Base-by-base conservation (phyloP, 2,888 invertebrate species). In the Trilocha varians region DNA sequence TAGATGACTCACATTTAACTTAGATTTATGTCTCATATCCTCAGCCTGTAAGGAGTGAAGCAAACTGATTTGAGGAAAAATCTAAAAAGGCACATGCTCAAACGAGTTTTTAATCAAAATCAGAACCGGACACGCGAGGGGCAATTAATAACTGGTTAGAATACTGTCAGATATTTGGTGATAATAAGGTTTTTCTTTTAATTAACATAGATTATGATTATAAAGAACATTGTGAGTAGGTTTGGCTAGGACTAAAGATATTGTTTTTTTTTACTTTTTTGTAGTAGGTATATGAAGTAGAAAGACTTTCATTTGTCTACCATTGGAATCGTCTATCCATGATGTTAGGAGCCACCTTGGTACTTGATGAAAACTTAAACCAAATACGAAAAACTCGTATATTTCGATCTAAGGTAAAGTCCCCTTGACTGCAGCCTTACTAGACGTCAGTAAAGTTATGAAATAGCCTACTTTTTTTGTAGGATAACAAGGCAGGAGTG, bases 401-500 rank as follows among this genome's bases (percentile, higher is more conserved):
- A n/a, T n/a, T n/a, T n/a, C n/a, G n/a, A n/a, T n/a, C n/a, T n/a
- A n/a, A n/a, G n/a, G n/a, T n/a, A n/a, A n/a, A n/a, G n/a, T n/a
- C n/a, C n/a, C n/a, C n/a, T n/a, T n/a, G n/a, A n/a, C n/a, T n/a
- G n/a, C n/a, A n/a, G n/a, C n/a, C n/a, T n/a, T n/a, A n/a, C n/a
- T n/a, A n/a, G n/a, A n/a, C n/a, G n/a, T n/a, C n/a, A n/a, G n/a
- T n/a, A n/a, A n/a, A n/a, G n/a, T n/a, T n/a, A n/a, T n/a, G n/a
- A n/a, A n/a, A n/a, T n/a, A 25, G 6, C 11, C 8, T 18, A 8
- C 5, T 18, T 18, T 18, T 6, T 18, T 8, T 1, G 1, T 18
- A 18, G 18, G 18, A 18, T 14, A 34, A 34, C 38, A 34, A 40
- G 36, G 41, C 40, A 40, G 39, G 45, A 40, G 18, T 18, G 18